Evolutionary conservation across 2,888 invertebrate genomes (phyloP).

Genomic region (Saturnia japonica): DNA sequence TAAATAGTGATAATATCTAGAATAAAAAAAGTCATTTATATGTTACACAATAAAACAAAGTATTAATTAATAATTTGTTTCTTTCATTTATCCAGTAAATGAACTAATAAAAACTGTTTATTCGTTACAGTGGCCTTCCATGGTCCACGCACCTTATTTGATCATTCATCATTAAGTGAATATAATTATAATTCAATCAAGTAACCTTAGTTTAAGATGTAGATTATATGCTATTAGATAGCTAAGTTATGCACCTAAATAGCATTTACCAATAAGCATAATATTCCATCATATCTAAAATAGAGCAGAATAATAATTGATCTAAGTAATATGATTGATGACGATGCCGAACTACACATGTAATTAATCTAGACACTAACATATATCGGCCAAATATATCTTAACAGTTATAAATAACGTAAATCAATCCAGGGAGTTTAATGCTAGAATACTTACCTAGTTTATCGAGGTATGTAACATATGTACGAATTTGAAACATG

Average conservation of each 20-base stretch:
- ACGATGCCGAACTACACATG: not conserved
- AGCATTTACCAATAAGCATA: not conserved
- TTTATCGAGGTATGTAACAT: not conserved
- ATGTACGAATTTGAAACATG: not conserved
- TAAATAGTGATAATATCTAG: too few species aligned
- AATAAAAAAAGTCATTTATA: too few species aligned
- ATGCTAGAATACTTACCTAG: not conserved
- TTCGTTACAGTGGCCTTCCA: too few species aligned
- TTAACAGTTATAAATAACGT: not conserved
- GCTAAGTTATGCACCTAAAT: not conserved
- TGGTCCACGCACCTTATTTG: too few species aligned
- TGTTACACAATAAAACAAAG: too few species aligned
- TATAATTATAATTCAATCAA: not conserved
- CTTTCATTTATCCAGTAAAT: too few species aligned
- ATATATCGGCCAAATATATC: not conserved
- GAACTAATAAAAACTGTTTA: too few species aligned
- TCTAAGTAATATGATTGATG: not conserved
- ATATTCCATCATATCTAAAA: not conserved
- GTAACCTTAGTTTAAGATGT: not conserved
- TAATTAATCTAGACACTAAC: constrained; percentile 2
- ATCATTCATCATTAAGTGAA: too few species aligned
- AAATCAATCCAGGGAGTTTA: not conserved
- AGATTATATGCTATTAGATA: not conserved
- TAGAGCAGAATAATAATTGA: not conserved
- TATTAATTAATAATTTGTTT: too few species aligned